Base-by-base conservation (phyloP, 2,888 invertebrate genomes). In the Coremacera marginata region DNA sequence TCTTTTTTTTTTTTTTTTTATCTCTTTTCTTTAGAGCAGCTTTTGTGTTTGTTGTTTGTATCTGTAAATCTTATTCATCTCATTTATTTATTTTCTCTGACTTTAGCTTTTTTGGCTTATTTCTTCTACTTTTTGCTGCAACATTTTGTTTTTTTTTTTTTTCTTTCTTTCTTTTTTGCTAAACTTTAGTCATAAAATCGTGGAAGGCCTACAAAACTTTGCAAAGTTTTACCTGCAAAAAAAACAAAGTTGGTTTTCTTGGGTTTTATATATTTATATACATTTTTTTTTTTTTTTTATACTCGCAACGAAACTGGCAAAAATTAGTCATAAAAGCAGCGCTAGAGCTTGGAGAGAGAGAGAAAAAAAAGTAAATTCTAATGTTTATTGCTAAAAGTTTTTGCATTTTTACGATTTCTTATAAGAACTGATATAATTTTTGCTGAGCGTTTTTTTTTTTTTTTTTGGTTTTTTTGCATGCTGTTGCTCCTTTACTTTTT, bases 341-440 rank as follows among this genome's bases (percentile, higher is more conserved):
- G n/a, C 19, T n/a, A 34, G 65, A 34, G 65, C 55, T 22, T 22
- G 55, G 14, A 9, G 19, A 5, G 8, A 37, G 37, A n/a, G 34
- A 31, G n/a, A 65, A 31, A 34, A 9, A 65, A 37, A 31, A 5
- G 25, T 55, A 34, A 65, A 70, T 75, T 75, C 70, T 78, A 71
- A 78, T 72, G 78, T 75, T 78, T 75, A 75, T 78, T 70, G 75
- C 60, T 57, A 60, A 72, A 78, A 78, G 44, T 78, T 75, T 78
- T 55, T 57, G 60, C 70, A 51, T 27, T 52, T 25, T 44, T 49
- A 25, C 49, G 19, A 31, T 70, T 51, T 63, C 34, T 8, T 71
- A 62, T 63, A 60, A 60, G 25, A 60, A 60, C 27, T 60, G 22
- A 60, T 60, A 60, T 25, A 60, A 25, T 60, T 60, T 44, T 44